These are phyloP conservation scores for Phrynosoma platyrhinos DNA, from an alignment of 2,113 vertebrate genomes.

Conservation along the genomic window DNA sequence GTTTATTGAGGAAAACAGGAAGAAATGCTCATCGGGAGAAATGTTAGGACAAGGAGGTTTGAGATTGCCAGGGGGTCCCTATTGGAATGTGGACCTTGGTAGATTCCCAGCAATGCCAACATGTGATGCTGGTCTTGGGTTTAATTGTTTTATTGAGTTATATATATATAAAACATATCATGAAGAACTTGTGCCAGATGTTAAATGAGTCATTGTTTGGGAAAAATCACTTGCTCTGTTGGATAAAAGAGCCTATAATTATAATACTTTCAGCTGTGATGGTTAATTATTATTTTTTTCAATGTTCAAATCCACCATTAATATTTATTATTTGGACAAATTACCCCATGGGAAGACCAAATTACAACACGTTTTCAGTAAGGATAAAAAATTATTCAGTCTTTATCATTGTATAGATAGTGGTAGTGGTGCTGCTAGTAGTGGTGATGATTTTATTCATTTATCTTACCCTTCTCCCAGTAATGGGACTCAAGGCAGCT, in stretches of 20 bases:
- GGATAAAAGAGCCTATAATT: background rate
- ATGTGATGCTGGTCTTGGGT: background rate
- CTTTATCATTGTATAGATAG: too few species aligned
- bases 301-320: conserved; percentile 31
- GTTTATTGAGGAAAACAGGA: background rate
- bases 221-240: conserved; percentile 24
- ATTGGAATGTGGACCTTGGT: too few species aligned
- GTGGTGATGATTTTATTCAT: too few species aligned
- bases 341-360: background rate
- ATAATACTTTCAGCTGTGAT: conserved; percentile 36
- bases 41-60: background rate
- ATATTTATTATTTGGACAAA: conserved; percentile 49
- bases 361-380: background rate
- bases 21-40: background rate
- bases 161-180: background rate
- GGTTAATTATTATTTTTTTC: conserved; percentile 23
- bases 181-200: background rate
- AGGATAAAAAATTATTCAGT: too few species aligned
- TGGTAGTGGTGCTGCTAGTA: too few species aligned
- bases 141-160: background rate
- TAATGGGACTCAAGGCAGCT: too few species aligned
- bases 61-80: background rate
- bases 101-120: background rate
- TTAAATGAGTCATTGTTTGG: background rate
- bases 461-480: too few species aligned